Evolutionary conservation across 1,140 invertebrate genomes (phyloP).

Genomic region (Magallana angulata): DNA sequence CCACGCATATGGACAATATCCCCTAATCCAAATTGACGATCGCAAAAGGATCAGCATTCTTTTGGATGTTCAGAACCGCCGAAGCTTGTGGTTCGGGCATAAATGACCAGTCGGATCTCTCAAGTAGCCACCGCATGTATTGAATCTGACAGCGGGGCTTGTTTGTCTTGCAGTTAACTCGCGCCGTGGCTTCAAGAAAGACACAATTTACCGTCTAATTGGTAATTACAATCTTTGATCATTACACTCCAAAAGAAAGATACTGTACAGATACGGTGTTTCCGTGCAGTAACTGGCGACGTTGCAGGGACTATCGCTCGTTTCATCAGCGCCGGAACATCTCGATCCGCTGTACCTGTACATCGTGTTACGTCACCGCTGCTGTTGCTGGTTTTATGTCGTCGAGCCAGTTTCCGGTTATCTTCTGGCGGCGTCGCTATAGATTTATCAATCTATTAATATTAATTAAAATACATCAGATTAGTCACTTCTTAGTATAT

Average conservation of each 20-base stretch:
- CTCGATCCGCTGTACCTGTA: conserved; percentile 8
- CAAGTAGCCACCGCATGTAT: conserved; percentile 8
- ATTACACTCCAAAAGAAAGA: conserved; percentile 40
- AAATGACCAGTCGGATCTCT: conserved; percentile 4
- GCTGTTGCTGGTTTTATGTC: conserved; percentile 28
- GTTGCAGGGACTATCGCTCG: background rate
- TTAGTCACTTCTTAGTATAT: conserved; percentile 29
- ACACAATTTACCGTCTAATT: conserved; percentile 42
- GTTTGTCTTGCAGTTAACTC: conserved; percentile 30
- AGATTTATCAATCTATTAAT: conserved; percentile 27
- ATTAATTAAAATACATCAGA: conserved; percentile 21
- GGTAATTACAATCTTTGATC: conserved; percentile 35
- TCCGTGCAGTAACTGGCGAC: conserved; percentile 40
- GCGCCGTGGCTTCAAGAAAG: conserved; percentile 10
- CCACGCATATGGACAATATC: conserved; percentile 17
- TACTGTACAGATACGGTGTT: conserved; percentile 21
- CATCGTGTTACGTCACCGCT: background rate
- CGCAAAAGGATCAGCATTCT: conserved; percentile 26
- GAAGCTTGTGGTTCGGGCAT: conserved; percentile 14
- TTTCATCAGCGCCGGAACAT: conserved; percentile 32
- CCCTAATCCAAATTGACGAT: conserved; percentile 30
- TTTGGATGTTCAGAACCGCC: background rate
- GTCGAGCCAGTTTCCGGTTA: conserved; percentile 10
- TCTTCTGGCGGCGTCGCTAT: conserved; percentile 18
- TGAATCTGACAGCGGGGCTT: conserved; percentile 24